Base-by-base conservation (phyloP, 1,140 invertebrate genomes). In the Drosophila jambulina region DNA sequence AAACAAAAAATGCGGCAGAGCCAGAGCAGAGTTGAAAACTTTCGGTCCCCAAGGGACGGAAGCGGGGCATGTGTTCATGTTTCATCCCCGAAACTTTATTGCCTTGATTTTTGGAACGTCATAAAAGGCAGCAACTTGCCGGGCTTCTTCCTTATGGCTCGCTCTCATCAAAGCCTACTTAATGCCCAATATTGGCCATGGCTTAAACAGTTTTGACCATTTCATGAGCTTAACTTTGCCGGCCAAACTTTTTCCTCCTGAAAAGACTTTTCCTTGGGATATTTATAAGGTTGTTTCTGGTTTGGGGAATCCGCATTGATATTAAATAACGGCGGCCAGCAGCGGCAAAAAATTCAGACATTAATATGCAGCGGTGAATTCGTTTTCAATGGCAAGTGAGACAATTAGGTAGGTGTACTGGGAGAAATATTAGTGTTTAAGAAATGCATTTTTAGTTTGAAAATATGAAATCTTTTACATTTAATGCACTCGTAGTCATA, bases 121-220 rank as follows among this genome's bases (percentile, higher is more conserved):
- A 83, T 61, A 62, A 87, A 79, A 54, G 38, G 29, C 38, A 29
- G 40, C 25, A 68, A 67, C 59, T 58, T 57, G 58, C 36, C 34
- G 62, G 64, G 49, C 59, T 67, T 82, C 75, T 90, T 85, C 72
- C 78, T 91, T 90, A 82, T 74, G 60, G 77, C 67, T 76, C 79
- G 70, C 81, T 53, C 34, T 56, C 53, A 80, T 91, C 85, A 90
- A 85, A 90, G 86, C 86, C 83, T 71, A 91, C 86, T 90, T 90
- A 90, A 90, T 91, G 78, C 85, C 51, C 62, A 78, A 90, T 79
- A 85, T 90, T 90, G 81, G 54, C 68, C 71, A 46, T 29, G 78
- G 80, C 80, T 84, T 84, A 88, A 90, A 77, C 85, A 90, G 72
- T 90, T 88, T 78, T 78, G 72, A 84, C 77, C 84, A 83, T 84